phyloP scores from a whole-genome alignment of 2,888 invertebrate genomes.

The Melanargia galathea region DNA sequence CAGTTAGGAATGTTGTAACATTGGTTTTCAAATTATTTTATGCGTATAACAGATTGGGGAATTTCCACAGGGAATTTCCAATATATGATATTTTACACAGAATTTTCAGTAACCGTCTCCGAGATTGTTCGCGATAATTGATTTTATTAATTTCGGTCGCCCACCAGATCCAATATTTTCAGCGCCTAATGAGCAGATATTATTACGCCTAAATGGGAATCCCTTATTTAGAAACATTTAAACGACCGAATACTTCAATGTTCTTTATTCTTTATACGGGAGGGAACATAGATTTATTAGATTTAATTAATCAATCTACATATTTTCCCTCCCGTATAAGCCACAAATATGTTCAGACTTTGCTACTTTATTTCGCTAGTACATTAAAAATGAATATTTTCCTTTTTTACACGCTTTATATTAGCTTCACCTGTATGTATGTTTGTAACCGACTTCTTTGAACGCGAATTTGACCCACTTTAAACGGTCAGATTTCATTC shows the following conservation, averaged over 20 bases:
- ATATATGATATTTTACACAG: background rate
- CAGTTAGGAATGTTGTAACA: too few relatives aligned
- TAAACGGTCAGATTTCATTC: too few relatives aligned
- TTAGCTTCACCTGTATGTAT: too few relatives aligned
- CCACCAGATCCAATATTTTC: slow-evolving; percentile 5
- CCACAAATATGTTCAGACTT: background rate
- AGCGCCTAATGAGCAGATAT: slow-evolving; percentile 10
- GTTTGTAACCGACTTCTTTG: too few relatives aligned
- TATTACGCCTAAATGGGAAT: background rate
- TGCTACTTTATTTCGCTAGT: background rate
- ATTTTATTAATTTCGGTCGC: background rate
- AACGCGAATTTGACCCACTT: too few relatives aligned
- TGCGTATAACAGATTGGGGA: background rate
- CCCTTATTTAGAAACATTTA: too few relatives aligned
- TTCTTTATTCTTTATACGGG: slow-evolving; percentile 1
- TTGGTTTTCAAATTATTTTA: background rate
- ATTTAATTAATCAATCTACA: background rate
- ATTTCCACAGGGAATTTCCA: slow-evolving; percentile 7
- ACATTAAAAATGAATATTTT: too few relatives aligned
- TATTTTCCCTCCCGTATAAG: background rate
- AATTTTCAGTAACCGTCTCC: background rate
- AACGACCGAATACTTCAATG: background rate
- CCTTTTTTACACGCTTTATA: too few relatives aligned
- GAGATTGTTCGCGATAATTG: slow-evolving; percentile 4
- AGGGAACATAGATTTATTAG: too few relatives aligned